phyloP scores from a whole-genome alignment of 2,888 invertebrate species.

The Lasioglossum lativentre region DNA sequence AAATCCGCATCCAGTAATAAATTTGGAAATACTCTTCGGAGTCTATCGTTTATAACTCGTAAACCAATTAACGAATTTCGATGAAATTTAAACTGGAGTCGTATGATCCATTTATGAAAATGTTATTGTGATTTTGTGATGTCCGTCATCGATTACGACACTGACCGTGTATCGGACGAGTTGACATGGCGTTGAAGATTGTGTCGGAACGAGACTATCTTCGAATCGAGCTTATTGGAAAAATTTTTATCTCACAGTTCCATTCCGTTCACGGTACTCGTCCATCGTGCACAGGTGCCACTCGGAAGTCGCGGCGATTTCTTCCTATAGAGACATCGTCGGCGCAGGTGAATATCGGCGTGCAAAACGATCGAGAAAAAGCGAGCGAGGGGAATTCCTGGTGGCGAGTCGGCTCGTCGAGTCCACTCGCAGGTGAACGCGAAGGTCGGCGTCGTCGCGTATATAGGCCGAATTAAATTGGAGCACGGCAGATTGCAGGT shows the following conservation, averaged over 20 bases:
- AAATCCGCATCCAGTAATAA: no score
- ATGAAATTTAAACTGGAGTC: no score
- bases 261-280: not conserved
- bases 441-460: slow-evolving; percentile 59
- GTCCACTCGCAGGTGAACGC: slow-evolving; percentile 59
- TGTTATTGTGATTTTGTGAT: no score
- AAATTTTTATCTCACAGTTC: not conserved
- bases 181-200: not conserved
- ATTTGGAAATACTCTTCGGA: no score
- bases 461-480: slow-evolving; percentile 67
- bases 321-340: slow-evolving; percentile 6
- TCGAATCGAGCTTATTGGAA: not conserved
- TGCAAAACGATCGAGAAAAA: slow-evolving; percentile 5
- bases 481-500: slow-evolving; percentile 61
- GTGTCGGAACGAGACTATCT: not conserved
- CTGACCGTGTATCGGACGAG: not conserved
- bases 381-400: slow-evolving; percentile 26
- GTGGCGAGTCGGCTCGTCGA: not conserved
- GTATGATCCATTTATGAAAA: no score
- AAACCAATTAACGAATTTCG: no score
- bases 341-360: slow-evolving; percentile 57
- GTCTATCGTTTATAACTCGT: no score
- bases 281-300: not conserved
- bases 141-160: no score
- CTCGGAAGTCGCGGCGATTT: not conserved